Evolutionary conservation across 2,888 invertebrate species (phyloP).

Genomic region (Phaonia tiefii): DNA sequence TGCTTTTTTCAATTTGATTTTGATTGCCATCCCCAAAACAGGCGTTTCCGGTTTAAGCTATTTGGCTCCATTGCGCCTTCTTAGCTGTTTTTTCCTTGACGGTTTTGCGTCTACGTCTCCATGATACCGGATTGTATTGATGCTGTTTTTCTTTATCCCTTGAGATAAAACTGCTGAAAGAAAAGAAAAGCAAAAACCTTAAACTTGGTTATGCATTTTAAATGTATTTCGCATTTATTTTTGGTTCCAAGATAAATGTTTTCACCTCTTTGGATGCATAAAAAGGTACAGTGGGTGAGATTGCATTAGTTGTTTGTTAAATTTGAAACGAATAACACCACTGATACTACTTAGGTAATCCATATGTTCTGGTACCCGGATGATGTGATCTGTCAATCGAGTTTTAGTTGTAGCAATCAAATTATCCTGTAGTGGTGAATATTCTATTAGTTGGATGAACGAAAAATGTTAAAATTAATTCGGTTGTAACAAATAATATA

Average conservation of each 20-base stretch:
- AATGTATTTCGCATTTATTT: constrained; percentile 41
- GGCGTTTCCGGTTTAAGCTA: constrained; percentile 47
- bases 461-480: too few relatives aligned
- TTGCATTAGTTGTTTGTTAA: too few relatives aligned
- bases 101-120: background rate
- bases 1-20: constrained; percentile 5
- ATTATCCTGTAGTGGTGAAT: too few relatives aligned
- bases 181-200: constrained; percentile 8
- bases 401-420: too few relatives aligned
- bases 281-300: too few relatives aligned
- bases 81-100: constrained; percentile 23
- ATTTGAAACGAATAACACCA: too few relatives aligned
- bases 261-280: too few relatives aligned
- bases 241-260: constrained; percentile 48
- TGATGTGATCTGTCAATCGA: too few relatives aligned
- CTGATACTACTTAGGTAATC: too few relatives aligned
- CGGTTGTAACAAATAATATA: too few relatives aligned
- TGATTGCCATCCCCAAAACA: constrained; percentile 39
- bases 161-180: constrained; percentile 36
- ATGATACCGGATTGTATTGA: constrained; percentile 5
- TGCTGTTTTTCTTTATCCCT: constrained; percentile 10
- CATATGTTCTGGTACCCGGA: too few relatives aligned
- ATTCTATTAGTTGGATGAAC: too few relatives aligned
- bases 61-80: constrained; percentile 41
- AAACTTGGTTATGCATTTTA: constrained; percentile 42